Conservation (phyloP, 2,797 vertebrate species). For the Mareca strepera region DNA sequence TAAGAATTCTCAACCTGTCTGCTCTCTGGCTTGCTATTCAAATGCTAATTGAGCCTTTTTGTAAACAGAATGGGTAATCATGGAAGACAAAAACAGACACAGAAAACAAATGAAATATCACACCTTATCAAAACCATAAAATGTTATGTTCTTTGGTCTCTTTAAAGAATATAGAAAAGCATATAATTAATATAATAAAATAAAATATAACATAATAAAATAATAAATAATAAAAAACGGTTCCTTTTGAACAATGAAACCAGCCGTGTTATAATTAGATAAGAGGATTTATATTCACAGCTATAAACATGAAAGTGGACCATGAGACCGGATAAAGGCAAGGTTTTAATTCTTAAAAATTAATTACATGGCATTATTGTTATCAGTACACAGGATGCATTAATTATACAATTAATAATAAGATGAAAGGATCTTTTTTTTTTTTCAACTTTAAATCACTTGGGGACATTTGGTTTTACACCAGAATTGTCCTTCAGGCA, state of each 20-base stretch:
- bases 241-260: conserved; percentile 81
- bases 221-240: conserved; percentile 73
- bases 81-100: conserved; percentile 80
- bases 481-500: conserved; percentile 78
- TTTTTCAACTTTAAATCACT: conserved; percentile 71
- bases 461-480: conserved; percentile 74
- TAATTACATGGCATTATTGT: conserved; percentile 86
- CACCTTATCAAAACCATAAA: conserved; percentile 78
- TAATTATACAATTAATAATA: conserved; percentile 85
- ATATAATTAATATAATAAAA: conserved; percentile 79
- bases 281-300: conserved; percentile 82
- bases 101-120: conserved; percentile 82
- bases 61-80: conserved; percentile 86
- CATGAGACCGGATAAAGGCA: conserved; percentile 78
- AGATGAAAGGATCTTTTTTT: conserved; percentile 72
- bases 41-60: conserved; percentile 85
- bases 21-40: conserved; percentile 81
- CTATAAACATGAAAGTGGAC: conserved; percentile 83
- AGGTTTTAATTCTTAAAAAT: conserved; percentile 84
- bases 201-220: conserved; percentile 78
- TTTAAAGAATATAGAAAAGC: conserved; percentile 54
- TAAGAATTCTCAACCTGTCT: conserved; percentile 85
- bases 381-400: conserved; percentile 84
- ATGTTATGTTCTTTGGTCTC: conserved; percentile 62
- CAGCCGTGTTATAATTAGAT: conserved; percentile 85